Conservation (phyloP, 2,797 vertebrate genomes). For the Rousettus madagascariensis region DNA sequence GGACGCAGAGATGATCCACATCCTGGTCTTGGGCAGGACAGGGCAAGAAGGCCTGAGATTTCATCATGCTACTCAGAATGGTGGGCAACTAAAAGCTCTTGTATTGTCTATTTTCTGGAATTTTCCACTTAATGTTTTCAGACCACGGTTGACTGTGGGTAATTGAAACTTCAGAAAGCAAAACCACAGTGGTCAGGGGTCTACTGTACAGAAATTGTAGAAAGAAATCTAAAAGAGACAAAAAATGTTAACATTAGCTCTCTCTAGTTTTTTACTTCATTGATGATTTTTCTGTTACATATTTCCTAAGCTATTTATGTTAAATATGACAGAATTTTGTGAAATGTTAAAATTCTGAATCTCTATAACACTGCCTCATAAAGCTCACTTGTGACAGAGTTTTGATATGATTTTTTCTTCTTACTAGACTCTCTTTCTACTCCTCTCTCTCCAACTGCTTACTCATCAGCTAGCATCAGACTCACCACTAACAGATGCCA, state of each 20-base stretch:
- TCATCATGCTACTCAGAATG: background rate
- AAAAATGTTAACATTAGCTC: background rate
- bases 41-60: background rate
- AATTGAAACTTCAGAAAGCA: background rate
- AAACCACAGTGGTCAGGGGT: background rate
- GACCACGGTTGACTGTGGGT: background rate
- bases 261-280: background rate
- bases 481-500: background rate
- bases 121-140: background rate
- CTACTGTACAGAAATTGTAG: background rate
- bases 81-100: background rate
- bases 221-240: background rate
- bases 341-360: background rate
- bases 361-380: background rate
- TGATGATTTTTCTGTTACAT: background rate
- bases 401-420: background rate
- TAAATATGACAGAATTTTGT: background rate
- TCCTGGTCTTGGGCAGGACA: no score
- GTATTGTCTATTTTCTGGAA: background rate
- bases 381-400: background rate
- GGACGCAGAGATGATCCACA: background rate
- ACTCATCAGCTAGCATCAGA: background rate
- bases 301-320: background rate
- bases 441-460: background rate
- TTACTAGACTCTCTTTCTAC: background rate